Evolutionary conservation across 2,888 invertebrate genomes (phyloP).

Genomic region (Eledona agricola): DNA sequence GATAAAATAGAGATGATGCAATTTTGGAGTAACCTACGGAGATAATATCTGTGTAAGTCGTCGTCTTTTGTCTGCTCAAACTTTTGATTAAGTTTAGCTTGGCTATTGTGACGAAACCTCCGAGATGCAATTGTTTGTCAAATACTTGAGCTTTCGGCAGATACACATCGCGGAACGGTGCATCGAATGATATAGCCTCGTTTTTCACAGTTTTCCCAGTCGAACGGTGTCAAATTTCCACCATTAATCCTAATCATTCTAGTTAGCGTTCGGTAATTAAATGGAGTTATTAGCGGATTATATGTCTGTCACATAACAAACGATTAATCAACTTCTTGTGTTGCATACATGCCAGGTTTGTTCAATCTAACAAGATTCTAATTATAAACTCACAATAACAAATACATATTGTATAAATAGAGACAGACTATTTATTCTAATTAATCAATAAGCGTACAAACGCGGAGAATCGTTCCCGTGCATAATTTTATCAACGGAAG

Average conservation of each 20-base stretch:
- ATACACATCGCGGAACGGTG: constrained; percentile 8
- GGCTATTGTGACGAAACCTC: constrained; percentile 43
- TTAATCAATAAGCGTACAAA: constrained; percentile 22
- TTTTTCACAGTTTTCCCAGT: constrained; percentile 16
- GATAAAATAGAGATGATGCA: constrained; percentile 46
- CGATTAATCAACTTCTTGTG: constrained; percentile 36
- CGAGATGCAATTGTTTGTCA: constrained; percentile 38
- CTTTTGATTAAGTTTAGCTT: constrained; percentile 48
- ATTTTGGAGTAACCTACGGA: constrained; percentile 46
- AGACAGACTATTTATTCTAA: constrained; percentile 27
- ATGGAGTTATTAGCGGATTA: constrained; percentile 36
- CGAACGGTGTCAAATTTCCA: constrained; percentile 28
- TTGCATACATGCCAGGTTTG: constrained; percentile 33
- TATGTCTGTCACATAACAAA: constrained; percentile 33
- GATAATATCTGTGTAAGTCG: constrained; percentile 43
- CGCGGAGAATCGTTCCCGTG: constrained; percentile 4
- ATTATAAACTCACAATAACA: constrained; percentile 32
- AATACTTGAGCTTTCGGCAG: constrained; percentile 20
- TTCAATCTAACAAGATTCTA: constrained; percentile 32
- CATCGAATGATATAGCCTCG: constrained; percentile 7
- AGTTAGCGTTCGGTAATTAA: constrained; percentile 33
- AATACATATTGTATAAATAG: constrained; percentile 33
- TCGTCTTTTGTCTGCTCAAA: constrained; percentile 46
- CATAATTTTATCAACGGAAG: constrained; percentile 23
- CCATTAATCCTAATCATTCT: constrained; percentile 35